Percentiles rank a stretch among this genome's conserved stretches.
These are phyloP conservation scores for Dysidea cf. avara DNA, from an alignment of 37 sponge, comb jelly and placozoan genomes.

Conservation along the genomic window DNA sequence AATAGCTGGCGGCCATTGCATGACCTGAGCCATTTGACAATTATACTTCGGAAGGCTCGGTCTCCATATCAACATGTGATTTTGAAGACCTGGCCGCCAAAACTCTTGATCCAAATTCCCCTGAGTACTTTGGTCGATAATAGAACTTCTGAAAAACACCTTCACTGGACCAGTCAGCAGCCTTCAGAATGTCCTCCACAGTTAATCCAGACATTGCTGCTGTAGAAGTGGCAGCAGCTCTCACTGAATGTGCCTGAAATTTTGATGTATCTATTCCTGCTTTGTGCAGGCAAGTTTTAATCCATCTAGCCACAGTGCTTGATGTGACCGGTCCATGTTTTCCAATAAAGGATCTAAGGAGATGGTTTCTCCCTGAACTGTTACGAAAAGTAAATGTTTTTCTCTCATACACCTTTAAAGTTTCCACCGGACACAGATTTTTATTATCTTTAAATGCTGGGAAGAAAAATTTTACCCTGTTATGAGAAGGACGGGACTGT, in stretches of 20 bases:
- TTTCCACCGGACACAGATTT: constrained; percentile 20
- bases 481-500: too few relatives aligned
- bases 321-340: too few relatives aligned
- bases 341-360: too few relatives aligned
- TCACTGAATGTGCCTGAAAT: constrained; percentile 27
- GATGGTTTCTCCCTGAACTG: background rate
- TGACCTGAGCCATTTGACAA: too few relatives aligned
- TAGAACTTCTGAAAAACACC: constrained; percentile 29
- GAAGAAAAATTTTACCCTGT: too few relatives aligned
- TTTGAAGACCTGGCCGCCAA: too few relatives aligned
- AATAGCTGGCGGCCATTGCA: too few relatives aligned
- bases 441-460: constrained; percentile 10
- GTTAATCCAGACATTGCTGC: constrained; percentile 18
- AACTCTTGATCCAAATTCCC: constrained; percentile 8
- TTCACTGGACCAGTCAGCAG: constrained; percentile 12
- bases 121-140: constrained; percentile 10
- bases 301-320: constrained; percentile 36
- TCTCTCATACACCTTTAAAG: too few relatives aligned
- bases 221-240: constrained; percentile 21
- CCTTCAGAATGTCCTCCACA: too few relatives aligned
- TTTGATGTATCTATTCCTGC: too few relatives aligned
- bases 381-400: constrained; percentile 16
- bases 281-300: constrained; percentile 7
- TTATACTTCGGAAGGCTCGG: too few relatives aligned
- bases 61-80: too few relatives aligned